phyloP scores from a whole-genome alignment of 2,113 vertebrate species.

The Cryptomyrus ogoouensis region DNA sequence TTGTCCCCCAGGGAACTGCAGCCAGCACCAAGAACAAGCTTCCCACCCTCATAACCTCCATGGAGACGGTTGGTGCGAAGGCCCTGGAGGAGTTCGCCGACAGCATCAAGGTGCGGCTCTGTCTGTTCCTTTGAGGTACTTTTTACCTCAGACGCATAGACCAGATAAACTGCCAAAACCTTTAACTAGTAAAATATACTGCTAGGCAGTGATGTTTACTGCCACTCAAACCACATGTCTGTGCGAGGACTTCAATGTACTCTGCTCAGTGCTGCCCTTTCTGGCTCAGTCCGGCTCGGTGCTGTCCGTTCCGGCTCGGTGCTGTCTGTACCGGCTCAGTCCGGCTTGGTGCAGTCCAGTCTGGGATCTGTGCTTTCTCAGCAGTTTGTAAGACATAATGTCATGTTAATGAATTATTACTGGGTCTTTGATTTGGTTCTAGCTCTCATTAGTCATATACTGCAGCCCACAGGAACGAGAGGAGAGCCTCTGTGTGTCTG shows the following conservation, averaged over 20 bases:
- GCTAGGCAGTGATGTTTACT: not conserved
- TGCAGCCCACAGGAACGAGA: no score
- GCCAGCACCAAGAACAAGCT: constrained; percentile 98
- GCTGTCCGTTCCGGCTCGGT: not conserved
- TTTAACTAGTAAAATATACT: not conserved
- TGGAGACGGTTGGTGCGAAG: constrained; percentile 93
- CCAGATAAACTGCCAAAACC: not conserved
- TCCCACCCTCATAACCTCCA: constrained; percentile 87
- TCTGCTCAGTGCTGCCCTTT: not conserved
- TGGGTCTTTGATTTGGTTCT: no score
- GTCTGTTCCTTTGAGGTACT: not conserved
- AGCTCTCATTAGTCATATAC: no score
- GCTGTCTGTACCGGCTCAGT: no score
- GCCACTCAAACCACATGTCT: not conserved
- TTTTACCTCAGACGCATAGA: not conserved
- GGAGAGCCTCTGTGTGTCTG: not conserved
- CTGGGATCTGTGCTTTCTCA: no score
- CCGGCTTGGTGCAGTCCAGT: no score
- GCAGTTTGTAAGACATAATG: no score
- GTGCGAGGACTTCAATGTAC: not conserved
- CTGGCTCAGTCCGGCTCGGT: not conserved
- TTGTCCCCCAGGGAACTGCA: constrained; percentile 76
- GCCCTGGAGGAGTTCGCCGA: constrained; percentile 96
- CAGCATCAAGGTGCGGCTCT: constrained; percentile 83
- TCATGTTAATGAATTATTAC: no score